Base-by-base conservation (phyloP, 2,888 invertebrate species). In the Limnephilus auricula region DNA sequence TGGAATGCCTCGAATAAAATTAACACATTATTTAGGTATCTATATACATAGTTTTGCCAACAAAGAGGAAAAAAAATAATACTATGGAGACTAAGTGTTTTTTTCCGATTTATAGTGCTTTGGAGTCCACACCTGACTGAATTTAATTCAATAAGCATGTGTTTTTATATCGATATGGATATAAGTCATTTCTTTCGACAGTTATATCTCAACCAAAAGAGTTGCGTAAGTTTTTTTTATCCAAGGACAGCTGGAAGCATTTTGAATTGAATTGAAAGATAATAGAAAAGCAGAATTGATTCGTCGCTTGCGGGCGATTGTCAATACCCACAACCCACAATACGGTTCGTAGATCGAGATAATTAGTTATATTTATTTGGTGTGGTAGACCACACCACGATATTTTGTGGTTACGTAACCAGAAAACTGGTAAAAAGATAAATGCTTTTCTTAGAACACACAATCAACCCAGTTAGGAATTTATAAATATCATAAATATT, bases 241-340 rank as follows among this genome's bases (percentile, higher is more conserved):
- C 65, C 25, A 65, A 65, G n/a, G 65, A 65, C 25, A 65, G 65
- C 65, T 65, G 25, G n/a, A 65, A 65, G 65, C 65, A n/a, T 65
- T 65, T 65, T 65, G 65, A 65, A 65, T 65, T n/a, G n/a, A 65
- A 65, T n/a, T n/a, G 65, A n/a, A 65, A 65, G 65, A 65, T 65
- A 65, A 65, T 65, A 65, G 65, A 65, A 65, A 65, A 65, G 65
- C 2, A 65, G 65, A 65, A 65, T 65, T 65, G 65, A 65, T 65
- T 65, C 65, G n/a, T 65, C 5, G 65, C 65, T 65, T n/a, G 65
- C 65, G 65, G 65, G 65, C 65, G 25, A 25, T 65, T 65, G 9
- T n/a, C 65, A 25, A 65, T 65, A 65, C n/a, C 65, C 65, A 65
- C 65, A 65, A 65, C 65, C 65, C 65, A 65, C 65, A 65, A 65